Conservation (phyloP, 1,140 invertebrate species). For the Drosophila jambulina region DNA sequence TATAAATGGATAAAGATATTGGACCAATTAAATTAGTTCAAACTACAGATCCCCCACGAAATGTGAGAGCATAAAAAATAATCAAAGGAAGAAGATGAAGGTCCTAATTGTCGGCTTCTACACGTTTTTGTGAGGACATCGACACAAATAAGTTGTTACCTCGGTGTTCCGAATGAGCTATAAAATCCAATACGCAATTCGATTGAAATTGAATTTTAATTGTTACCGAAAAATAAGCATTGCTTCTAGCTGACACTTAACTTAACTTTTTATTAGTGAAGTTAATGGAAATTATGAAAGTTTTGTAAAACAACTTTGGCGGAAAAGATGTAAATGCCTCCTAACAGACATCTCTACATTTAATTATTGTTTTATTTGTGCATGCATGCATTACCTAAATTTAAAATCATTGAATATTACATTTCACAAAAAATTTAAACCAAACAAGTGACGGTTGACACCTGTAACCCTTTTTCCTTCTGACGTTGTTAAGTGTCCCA, state of each 20-base stretch:
- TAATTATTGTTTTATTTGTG: neutral
- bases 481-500: too few relatives aligned
- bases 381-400: too few relatives aligned
- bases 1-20: constrained; percentile 23
- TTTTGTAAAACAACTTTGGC: neutral
- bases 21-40: constrained; percentile 41
- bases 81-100: constrained; percentile 40
- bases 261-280: too few relatives aligned
- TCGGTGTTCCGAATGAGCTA: constrained; percentile 1
- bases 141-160: constrained; percentile 18
- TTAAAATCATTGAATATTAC: too few relatives aligned
- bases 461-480: too few relatives aligned
- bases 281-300: neutral
- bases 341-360: neutral
- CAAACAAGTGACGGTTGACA: too few relatives aligned
- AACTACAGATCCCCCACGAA: constrained; percentile 32
- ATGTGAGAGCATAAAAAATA: constrained; percentile 72
- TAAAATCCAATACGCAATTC: neutral
- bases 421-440: too few relatives aligned
- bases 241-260: neutral
- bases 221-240: neutral
- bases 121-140: constrained; percentile 20
- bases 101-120: constrained; percentile 20
- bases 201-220: constrained; percentile 12
- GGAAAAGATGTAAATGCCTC: neutral